phyloP scores from a whole-genome alignment of 2,113 vertebrate genomes.

The Aphyosemion australe region DNA sequence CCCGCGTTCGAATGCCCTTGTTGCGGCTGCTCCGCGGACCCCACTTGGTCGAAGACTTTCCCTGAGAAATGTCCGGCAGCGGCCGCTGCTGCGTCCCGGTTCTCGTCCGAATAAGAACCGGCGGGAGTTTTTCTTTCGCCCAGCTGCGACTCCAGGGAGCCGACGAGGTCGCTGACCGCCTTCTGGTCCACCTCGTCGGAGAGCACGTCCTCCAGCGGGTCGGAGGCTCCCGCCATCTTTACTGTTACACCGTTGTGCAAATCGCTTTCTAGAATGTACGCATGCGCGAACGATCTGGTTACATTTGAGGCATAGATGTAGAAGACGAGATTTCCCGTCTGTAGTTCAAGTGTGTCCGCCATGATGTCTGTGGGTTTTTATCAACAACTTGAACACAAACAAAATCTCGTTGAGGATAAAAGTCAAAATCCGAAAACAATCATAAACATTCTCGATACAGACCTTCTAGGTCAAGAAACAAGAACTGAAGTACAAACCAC shows the following conservation, averaged over 20 bases:
- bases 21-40: slow-evolving; percentile 72
- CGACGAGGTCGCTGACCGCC: slow-evolving; percentile 86
- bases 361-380: too few species aligned
- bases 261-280: slow-evolving; percentile 78
- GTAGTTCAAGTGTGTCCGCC: too few species aligned
- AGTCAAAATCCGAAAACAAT: too few species aligned
- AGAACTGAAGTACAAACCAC: too few species aligned
- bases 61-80: slow-evolving; percentile 73
- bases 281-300: slow-evolving; percentile 78
- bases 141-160: slow-evolving; percentile 85
- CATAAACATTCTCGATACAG: too few species aligned
- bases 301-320: slow-evolving; percentile 49
- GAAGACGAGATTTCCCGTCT: slow-evolving; percentile 1
- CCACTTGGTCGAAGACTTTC: slow-evolving; percentile 75
- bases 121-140: slow-evolving; percentile 70
- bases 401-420: too few species aligned
- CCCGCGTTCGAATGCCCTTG: slow-evolving; percentile 78
- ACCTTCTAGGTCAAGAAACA: too few species aligned
- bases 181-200: slow-evolving; percentile 88
- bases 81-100: slow-evolving; percentile 54
- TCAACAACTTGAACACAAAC: too few species aligned
- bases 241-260: slow-evolving; percentile 82
- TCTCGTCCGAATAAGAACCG: slow-evolving; percentile 60
- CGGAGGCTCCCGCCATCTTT: slow-evolving; percentile 89
- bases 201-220: slow-evolving; percentile 90